Conservation (phyloP, 2,797 vertebrate species). For the Phrynocephalus vlangalii region DNA sequence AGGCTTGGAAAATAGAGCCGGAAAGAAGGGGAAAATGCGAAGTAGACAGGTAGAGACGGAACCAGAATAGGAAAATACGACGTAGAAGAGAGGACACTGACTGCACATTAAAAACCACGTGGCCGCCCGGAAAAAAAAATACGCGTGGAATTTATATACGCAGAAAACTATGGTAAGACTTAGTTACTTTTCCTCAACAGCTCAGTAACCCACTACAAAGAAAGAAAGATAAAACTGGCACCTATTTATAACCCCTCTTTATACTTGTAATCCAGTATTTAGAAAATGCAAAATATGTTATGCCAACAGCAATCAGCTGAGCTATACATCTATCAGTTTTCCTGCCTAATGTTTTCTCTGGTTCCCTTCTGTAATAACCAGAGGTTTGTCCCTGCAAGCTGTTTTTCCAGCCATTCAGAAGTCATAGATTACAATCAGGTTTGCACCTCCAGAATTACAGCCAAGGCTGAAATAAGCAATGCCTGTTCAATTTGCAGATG, state of each 20-base stretch:
- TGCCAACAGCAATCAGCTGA: background rate
- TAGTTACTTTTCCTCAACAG: background rate
- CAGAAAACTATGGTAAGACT: too few species aligned
- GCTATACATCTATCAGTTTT: background rate
- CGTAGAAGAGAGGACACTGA: too few species aligned
- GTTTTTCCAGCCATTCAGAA: background rate
- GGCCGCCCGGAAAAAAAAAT: too few species aligned
- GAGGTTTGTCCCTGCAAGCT: background rate
- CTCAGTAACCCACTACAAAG: background rate
- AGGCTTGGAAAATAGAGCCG: background rate
- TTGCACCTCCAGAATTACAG: background rate
- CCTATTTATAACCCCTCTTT: background rate
- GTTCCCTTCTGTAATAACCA: background rate
- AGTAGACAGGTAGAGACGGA: too few species aligned
- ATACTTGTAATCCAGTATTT: background rate
- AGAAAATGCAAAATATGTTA: background rate
- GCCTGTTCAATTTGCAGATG: constrained; percentile 25
- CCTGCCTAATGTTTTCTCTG: background rate
- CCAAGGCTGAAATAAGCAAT: constrained; percentile 9
- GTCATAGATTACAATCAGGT: constrained; percentile 2
- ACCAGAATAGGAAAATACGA: too few species aligned
- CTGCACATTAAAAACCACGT: too few species aligned
- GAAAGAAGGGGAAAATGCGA: too few species aligned
- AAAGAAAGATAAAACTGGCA: background rate
- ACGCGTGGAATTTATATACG: too few species aligned